A percentile compares a stretch with the other conserved stretches of the same genome.
Evolutionary conservation across 2,888 invertebrate genomes (phyloP).

Genomic region (Fabriciana adippe): DNA sequence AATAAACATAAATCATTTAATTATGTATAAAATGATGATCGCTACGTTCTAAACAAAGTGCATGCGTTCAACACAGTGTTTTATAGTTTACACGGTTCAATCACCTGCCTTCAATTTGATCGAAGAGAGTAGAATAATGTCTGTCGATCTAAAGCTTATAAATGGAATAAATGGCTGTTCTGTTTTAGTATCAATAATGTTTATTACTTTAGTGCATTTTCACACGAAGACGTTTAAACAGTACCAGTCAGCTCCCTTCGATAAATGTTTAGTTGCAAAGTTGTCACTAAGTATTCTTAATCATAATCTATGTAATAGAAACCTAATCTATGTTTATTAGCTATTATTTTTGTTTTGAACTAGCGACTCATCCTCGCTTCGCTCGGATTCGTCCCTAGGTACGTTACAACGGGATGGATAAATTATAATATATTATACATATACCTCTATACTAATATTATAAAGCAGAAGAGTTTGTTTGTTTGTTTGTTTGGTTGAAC

Average conservation of each 20-base stretch:
- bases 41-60: conserved; percentile 2
- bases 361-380: too few species aligned
- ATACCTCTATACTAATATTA: too few species aligned
- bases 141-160: conserved; percentile 34
- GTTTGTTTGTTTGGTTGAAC: too few species aligned
- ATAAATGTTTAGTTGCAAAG: too few species aligned
- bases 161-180: conserved; percentile 33
- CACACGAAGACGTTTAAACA: neutral
- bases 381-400: too few species aligned
- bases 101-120: conserved; percentile 28
- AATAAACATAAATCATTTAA: neutral
- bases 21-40: neutral
- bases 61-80: conserved; percentile 5
- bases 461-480: too few species aligned
- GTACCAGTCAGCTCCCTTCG: neutral
- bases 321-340: too few species aligned
- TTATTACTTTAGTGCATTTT: conserved; percentile 21
- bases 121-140: conserved; percentile 21
- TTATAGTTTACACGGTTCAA: conserved; percentile 29
- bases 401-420: too few species aligned
- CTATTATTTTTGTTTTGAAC: too few species aligned
- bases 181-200: conserved; percentile 36
- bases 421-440: too few species aligned
- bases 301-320: too few species aligned
- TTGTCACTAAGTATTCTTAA: too few species aligned